Evolutionary conservation across 1,140 invertebrate species (phyloP), one percentile per base, ranked within the genome.

Genomic region (Calephelis virginiensis): DNA sequence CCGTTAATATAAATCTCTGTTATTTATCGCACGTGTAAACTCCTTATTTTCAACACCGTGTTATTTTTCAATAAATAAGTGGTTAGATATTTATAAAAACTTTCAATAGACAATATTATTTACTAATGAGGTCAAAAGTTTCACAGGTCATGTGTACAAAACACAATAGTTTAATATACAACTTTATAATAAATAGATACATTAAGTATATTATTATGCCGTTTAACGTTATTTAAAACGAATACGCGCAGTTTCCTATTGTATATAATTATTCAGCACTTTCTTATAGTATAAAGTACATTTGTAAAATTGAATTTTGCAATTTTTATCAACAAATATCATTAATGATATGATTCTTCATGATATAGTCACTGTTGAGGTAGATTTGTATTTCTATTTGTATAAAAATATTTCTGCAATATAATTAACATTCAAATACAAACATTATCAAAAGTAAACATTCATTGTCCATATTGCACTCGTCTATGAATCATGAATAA

Each of bases 351-450:
- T 72, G 66, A 69, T 75, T 75, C 63, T 60, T 65, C 17, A 67
- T 53, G 46, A 77, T 50, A 81, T 74, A 78, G 71, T 81, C 69
- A 69, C 76, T 80, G 81, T 80, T 89, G 86, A 90, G 87, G 85
- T 90, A 90, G 87, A 85, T 85, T 85, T 81, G 79, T 67, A 88
- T 76, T 82, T 78, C 84, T 84, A 48, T 85, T 76, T 86, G 81
- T 90, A 90, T 90, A 90, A 90, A 90, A 90, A 90, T 90, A 90
- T 80, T 89, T 88, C 81, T 87, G 86, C 78, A 86, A 88, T 89
- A 89, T 90, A 87, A 84, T 86, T 71, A 90, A 90, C 87, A 86
- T 83, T 84, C 74, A 87, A 90, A 86, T 88, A 89, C 83, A 85
- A 90, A 87, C 81, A 88, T 82, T 87, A 89, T 87, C 86, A 89